A percentile compares a stretch with the other conserved stretches of the same genome.
These are phyloP conservation scores for Osmerus eperlanus DNA, from an alignment of 2,113 vertebrate species.

Conservation along the genomic window DNA sequence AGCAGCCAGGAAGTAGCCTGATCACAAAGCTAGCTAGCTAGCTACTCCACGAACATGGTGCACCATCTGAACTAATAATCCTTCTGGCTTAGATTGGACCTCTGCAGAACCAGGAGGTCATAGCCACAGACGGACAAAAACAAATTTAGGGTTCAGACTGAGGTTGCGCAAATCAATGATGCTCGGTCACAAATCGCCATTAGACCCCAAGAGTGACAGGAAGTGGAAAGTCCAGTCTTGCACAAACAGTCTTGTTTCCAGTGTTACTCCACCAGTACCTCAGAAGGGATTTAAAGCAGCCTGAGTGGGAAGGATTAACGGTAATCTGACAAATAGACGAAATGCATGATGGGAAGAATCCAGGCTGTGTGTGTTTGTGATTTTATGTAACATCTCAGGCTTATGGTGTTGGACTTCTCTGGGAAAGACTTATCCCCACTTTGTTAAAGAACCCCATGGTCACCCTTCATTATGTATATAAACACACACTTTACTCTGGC, in stretches of 20 bases:
- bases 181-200: too few species aligned
- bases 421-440: conserved; percentile 36
- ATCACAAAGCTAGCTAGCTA: too few species aligned
- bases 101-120: too few species aligned
- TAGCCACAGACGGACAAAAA: too few species aligned
- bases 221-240: background rate
- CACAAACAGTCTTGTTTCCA: background rate
- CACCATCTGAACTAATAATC: too few species aligned
- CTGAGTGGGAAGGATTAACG: conserved; percentile 47
- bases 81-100: too few species aligned
- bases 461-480: background rate
- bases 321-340: conserved; percentile 59
- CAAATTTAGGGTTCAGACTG: too few species aligned
- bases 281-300: conserved; percentile 41
- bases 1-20: too few species aligned
- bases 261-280: conserved; percentile 30
- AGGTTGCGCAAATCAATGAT: too few species aligned
- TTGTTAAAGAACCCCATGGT: conserved; percentile 27
- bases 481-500: too few species aligned
- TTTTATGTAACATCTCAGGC: conserved; percentile 40
- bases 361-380: conserved; percentile 17
- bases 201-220: too few species aligned
- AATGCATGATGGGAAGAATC: conserved; percentile 51
- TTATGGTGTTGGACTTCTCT: conserved; percentile 38
- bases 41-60: too few species aligned